Conservation (phyloP, 2,113 vertebrate species). For the Chloropsis cyanopogon region DNA sequence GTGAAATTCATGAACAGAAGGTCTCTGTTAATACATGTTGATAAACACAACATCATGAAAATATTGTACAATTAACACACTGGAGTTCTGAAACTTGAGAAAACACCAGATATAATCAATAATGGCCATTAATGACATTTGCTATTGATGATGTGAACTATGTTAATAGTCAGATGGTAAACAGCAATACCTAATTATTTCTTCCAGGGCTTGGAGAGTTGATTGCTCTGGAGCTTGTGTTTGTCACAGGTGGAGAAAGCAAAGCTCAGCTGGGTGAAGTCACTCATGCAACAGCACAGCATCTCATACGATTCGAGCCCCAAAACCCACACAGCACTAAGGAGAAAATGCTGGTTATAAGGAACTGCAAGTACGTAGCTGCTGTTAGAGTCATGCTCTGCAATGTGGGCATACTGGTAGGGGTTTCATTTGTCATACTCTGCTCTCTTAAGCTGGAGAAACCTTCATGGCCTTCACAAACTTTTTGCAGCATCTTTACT, state of each 20-base stretch:
- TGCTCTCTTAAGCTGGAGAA: neutral
- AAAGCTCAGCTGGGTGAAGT: conserved; percentile 68
- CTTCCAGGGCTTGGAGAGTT: conserved; percentile 81
- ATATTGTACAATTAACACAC: neutral
- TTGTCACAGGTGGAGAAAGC: conserved; percentile 75
- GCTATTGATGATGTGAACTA: neutral
- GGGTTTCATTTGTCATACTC: neutral
- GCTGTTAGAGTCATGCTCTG: neutral
- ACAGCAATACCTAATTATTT: neutral
- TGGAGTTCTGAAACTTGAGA: neutral
- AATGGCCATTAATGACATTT: neutral
- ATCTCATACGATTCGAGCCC: conserved; percentile 80
- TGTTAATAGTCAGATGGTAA: neutral
- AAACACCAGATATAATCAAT: neutral
- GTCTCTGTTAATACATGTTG: neutral
- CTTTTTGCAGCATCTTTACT: neutral
- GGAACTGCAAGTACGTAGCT: conserved; percentile 80
- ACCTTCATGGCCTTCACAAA: neutral
- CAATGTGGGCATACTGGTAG: neutral
- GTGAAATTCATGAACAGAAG: neutral
- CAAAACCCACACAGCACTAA: conserved; percentile 73
- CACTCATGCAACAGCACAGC: conserved; percentile 78
- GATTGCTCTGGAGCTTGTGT: conserved; percentile 80
- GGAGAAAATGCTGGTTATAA: conserved; percentile 79
- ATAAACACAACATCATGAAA: neutral